Evolutionary conservation across 2,888 invertebrate species (phyloP), one percentile per base, ranked within the genome.

Genomic region (Leptogaster cylindrica): DNA sequence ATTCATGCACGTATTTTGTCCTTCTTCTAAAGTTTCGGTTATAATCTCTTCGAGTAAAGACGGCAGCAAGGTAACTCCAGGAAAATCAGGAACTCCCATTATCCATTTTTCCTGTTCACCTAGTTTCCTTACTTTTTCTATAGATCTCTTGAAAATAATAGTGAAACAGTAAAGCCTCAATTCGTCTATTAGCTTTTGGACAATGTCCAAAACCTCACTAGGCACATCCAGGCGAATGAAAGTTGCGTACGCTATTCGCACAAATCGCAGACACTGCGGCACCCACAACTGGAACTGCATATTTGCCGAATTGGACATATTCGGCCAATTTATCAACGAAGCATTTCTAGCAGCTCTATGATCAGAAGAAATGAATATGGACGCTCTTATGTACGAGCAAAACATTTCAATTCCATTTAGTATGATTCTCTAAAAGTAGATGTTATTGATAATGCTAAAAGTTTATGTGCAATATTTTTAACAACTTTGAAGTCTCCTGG

Each of bases 221-320:
- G 95, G 95, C 67, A 96, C 83, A 79, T 97, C 96, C 33, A 95
- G 83, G 68, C 90, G 88, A 72, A 94, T 88, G 18, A 97, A 82
- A 3, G 89, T 87, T 36, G 89, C 88, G 76, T 94, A 93, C 50
- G 93, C 90, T 63, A 91, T 89, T 69, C 92, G 84, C 36, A 95
- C 87, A 73, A 90, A 88, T 50, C 91, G 85, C 58, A 97, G 84
- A 79, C 94, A 92, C 76, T 90, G 89, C 1, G 92, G 88, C 41
- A 92, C 83, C 89, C 92, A 92, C 5, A 87, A 72, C 82, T 86
- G 74, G 83, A 84, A 76, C 83, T 85, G 75, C 83, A 84, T 70
- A 81, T 83, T 68, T 83, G 87, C 50, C 80, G 86, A 78, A 73
- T 81, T 74, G 10, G 82, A 78, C 5, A 85, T 85, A 71, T 83